A percentile compares a stretch with the other conserved stretches of the same genome.
Conservation (phyloP, 2,888 invertebrate genomes). For the Mayetiola destructor region DNA sequence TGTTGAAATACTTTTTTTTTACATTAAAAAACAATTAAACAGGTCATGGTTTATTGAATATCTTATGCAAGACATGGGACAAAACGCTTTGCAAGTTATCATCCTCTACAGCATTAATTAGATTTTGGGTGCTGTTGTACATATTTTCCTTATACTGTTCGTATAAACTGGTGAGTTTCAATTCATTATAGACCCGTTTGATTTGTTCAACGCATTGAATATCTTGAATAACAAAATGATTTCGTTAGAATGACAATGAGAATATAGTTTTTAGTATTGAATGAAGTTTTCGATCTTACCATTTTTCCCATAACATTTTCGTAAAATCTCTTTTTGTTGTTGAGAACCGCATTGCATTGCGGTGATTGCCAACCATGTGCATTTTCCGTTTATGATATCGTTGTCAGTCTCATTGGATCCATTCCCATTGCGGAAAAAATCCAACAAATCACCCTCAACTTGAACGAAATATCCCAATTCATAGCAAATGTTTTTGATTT, state of each 20-base stretch:
- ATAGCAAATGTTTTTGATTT: not conserved
- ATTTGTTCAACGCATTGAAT: constrained; percentile 14
- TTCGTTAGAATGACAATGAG: not conserved
- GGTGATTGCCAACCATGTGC: not conserved
- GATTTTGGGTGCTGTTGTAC: not conserved
- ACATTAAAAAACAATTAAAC: no score
- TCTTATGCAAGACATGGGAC: no score
- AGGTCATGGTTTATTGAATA: no score
- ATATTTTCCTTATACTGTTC: constrained; percentile 26
- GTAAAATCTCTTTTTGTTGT: constrained; percentile 28
- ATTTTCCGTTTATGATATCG: not conserved
- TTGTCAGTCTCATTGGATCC: not conserved
- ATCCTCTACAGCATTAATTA: no score
- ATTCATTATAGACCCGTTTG: constrained; percentile 33
- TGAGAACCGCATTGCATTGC: constrained; percentile 19
- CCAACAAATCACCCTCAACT: not conserved
- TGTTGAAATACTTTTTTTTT: not conserved
- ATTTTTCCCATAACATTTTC: constrained; percentile 22
- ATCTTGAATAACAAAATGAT: not conserved
- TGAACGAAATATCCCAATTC: not conserved
- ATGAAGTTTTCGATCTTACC: constrained; percentile 22
- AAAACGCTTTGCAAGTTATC: no score
- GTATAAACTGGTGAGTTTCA: constrained; percentile 25
- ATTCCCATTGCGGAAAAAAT: not conserved
- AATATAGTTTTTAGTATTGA: not conserved